Conservation (phyloP, 2,113 vertebrate species). For the Tricholaema leucomelas region DNA sequence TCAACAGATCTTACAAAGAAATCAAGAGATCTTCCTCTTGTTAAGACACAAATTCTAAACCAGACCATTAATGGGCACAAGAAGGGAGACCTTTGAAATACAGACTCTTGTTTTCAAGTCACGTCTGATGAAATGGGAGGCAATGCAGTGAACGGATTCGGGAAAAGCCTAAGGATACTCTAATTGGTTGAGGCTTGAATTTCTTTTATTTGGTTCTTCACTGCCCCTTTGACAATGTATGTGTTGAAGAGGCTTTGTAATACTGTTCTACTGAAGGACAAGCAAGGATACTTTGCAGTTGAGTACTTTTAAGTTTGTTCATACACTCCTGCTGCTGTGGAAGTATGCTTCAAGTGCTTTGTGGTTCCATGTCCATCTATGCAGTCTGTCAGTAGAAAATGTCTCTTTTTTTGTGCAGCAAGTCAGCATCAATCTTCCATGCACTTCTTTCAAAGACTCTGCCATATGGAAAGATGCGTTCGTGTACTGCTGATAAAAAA, state of each 20-base stretch:
- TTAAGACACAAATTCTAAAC: conserved; percentile 42
- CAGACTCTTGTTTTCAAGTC: conserved; percentile 56
- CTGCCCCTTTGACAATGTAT: conserved; percentile 68
- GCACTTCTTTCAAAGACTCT: conserved; percentile 47
- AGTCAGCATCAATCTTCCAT: conserved; percentile 30
- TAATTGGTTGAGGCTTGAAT: conserved; percentile 69
- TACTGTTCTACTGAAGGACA: conserved; percentile 71
- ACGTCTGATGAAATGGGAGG: conserved; percentile 52
- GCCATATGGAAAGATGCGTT: conserved; percentile 65
- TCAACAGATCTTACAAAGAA: conserved; percentile 16
- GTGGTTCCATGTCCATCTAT: conserved; percentile 33
- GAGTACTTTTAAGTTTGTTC: conserved; percentile 69
- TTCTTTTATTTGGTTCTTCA: conserved; percentile 66
- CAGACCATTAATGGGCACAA: conserved; percentile 25
- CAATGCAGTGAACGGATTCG: conserved; percentile 50
- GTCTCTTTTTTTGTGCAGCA: conserved; percentile 31
- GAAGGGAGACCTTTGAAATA: conserved; percentile 59
- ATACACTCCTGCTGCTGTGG: background rate
- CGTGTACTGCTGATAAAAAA: conserved; percentile 32
- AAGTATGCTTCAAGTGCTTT: conserved; percentile 32
- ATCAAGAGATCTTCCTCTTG: conserved; percentile 33
- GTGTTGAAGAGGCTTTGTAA: conserved; percentile 71
- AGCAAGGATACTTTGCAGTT: conserved; percentile 69
- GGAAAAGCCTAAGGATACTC: conserved; percentile 67
- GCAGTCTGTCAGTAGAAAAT: conserved; percentile 45